Evolutionary conservation across 2,888 invertebrate genomes (phyloP), one percentile per base, ranked within the genome.

Genomic region (Eugnorisma glareosa): DNA sequence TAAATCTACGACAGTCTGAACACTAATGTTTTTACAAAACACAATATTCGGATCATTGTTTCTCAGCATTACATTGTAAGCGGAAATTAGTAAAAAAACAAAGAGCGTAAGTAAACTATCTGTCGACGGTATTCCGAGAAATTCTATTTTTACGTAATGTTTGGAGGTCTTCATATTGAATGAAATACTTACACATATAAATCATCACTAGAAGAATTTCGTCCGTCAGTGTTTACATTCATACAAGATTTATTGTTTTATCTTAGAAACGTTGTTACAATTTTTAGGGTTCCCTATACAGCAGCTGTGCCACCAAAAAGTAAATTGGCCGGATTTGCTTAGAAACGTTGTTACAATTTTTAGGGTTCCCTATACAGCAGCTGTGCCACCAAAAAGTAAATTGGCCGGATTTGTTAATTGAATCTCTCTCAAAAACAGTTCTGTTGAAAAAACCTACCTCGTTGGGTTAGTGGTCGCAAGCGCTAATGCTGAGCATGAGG

Each of bases 121-220:
- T 10, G n/a, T 64, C 63, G 13, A 40, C 75, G 31, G 54, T 15
- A 48, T 40, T 48, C 43, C 24, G 31, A 3, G 37, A 37, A 75
- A 35, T 54, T 0, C 37, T 81, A 78, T 75, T 75, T 81, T 54
- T 40, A 40, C 18, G 15, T 1, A 71, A n/a, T 18, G 28, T 48
- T 79, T 59, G 45, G 31, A 77, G 71, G 71, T 31, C 76, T 72
- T 59, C 37, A 8, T 31, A 79, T n/a, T 76, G 43, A 69, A 69
- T 67, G 43, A 54, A 35, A 67, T 57, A 68, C 43, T 18, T 43
- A 43, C 24, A 31, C 18, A 31, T 10, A 57, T 10, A 37, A 45
- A 70, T 72, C 57, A 59, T 63, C 43, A 61, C 15, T 15, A 11
- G 35, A 18, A 7, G 18, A 45, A 71, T 71, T 48, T n/a, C 8